These are phyloP conservation scores for Streptopelia turtur DNA, from an alignment of 2,797 vertebrate species.

Conservation along the genomic window DNA sequence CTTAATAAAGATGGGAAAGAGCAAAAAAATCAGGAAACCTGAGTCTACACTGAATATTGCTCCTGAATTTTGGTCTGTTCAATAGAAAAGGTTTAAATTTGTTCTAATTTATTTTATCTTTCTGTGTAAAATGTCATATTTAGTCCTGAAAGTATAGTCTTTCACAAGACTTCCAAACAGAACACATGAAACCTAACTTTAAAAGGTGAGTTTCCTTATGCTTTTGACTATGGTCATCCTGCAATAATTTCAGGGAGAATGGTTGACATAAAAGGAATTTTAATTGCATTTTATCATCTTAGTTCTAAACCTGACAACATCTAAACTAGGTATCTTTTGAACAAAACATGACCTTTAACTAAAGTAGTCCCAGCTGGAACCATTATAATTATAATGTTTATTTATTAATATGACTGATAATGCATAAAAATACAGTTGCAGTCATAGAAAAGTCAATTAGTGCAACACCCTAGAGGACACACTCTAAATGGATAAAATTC, in stretches of 20 bases:
- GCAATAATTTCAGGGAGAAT: not conserved
- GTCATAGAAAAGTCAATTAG: conserved; percentile 41
- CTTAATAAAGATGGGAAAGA: not conserved
- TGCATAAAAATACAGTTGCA: not conserved
- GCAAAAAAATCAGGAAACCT: not conserved
- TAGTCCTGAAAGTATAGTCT: not conserved
- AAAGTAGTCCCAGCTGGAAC: not conserved
- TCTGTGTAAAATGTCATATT: not conserved
- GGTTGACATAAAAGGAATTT: not conserved
- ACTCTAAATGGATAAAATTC: conserved; percentile 28
- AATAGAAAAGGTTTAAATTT: not conserved
- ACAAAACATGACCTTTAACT: conserved; percentile 28
- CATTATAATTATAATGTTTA: not conserved
- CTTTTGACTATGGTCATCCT: not conserved
- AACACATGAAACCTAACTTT: not conserved
- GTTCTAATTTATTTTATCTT: not conserved
- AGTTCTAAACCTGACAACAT: not conserved
- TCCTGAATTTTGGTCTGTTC: not conserved
- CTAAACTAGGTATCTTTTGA: not conserved
- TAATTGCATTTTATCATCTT: not conserved
- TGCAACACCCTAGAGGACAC: not conserved
- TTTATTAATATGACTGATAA: conserved; percentile 32
- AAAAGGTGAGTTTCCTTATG: not conserved
- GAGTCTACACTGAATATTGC: not conserved
- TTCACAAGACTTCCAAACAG: not conserved